Percentiles rank a stretch among this genome's conserved stretches.
Evolutionary conservation across 2,797 vertebrate species (phyloP).

Genomic region (Phalloptychus januarius): DNA sequence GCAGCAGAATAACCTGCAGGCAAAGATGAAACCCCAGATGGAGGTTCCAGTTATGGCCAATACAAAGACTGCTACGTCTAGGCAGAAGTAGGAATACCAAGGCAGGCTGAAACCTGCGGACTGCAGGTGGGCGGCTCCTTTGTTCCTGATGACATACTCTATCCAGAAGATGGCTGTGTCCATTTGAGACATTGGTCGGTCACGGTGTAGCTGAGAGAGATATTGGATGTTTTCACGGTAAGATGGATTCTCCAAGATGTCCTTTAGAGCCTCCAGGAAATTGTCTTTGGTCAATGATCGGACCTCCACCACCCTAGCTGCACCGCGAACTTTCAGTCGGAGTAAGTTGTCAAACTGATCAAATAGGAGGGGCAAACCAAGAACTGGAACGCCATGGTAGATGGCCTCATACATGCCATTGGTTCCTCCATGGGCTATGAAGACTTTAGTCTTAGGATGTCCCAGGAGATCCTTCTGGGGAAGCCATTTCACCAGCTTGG

Average conservation of each 20-base stretch:
- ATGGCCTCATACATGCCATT: slow-evolving; percentile 79
- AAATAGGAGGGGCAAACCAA: slow-evolving; percentile 76
- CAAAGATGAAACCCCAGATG: slow-evolving; percentile 38
- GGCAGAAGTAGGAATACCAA: slow-evolving; percentile 72
- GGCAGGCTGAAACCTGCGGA: slow-evolving; percentile 55
- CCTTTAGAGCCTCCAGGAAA: slow-evolving; percentile 67
- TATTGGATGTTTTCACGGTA: slow-evolving; percentile 61
- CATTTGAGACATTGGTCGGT: slow-evolving; percentile 55
- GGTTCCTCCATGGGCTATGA: slow-evolving; percentile 78
- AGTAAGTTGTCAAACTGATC: slow-evolving; percentile 79
- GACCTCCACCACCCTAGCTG: slow-evolving; percentile 63
- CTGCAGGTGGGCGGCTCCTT: slow-evolving; percentile 65
- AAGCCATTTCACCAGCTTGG: slow-evolving; percentile 72
- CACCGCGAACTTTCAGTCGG: slow-evolving; percentile 60
- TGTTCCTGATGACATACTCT: slow-evolving; percentile 75
- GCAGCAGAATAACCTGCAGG: slow-evolving; percentile 60
- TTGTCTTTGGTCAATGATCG: slow-evolving; percentile 50
- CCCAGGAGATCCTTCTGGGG: slow-evolving; percentile 78
- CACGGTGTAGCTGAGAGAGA: slow-evolving; percentile 68
- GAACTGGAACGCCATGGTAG: slow-evolving; percentile 72
- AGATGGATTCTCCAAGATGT: slow-evolving; percentile 65
- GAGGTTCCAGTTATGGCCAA: slow-evolving; percentile 11
- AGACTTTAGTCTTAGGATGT: slow-evolving; percentile 75
- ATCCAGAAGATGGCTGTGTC: slow-evolving; percentile 76
- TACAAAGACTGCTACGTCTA: slow-evolving; percentile 65